Conservation (phyloP, 2,113 vertebrate genomes). For the Psephotus haematonotus region DNA sequence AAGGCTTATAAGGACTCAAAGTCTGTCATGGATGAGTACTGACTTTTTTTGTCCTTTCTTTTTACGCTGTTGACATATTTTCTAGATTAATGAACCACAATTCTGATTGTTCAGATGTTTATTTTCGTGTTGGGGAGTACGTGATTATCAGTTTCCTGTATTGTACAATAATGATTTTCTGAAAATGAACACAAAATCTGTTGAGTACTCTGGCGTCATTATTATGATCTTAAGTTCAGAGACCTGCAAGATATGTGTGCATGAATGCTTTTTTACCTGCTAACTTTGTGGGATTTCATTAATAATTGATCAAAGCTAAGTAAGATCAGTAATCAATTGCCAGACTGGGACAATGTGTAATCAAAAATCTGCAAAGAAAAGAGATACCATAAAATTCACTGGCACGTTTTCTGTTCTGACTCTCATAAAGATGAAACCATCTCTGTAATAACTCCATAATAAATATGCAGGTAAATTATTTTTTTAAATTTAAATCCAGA, state of each 20-base stretch:
- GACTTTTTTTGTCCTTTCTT: background rate
- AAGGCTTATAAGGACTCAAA: background rate
- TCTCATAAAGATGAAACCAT: background rate
- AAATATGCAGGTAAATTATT: background rate
- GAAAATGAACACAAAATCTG: background rate
- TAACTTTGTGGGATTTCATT: background rate
- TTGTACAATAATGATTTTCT: background rate
- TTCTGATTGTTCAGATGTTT: background rate
- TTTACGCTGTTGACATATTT: background rate
- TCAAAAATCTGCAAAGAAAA: background rate
- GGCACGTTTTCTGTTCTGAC: background rate
- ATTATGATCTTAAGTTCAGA: background rate
- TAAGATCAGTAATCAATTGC: background rate
- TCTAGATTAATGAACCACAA: background rate
- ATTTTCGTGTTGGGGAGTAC: background rate
- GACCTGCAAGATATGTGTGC: rapidly evolving
- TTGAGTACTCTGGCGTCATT: background rate
- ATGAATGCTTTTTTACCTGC: background rate
- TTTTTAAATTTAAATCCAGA: background rate
- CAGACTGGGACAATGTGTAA: background rate
- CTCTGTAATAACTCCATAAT: background rate
- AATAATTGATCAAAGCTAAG: background rate
- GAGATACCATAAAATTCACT: background rate
- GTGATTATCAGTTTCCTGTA: background rate
- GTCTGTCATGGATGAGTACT: background rate